phyloP scores from a whole-genome alignment of 2,113 vertebrate species.

The Callipepla californica region DNA sequence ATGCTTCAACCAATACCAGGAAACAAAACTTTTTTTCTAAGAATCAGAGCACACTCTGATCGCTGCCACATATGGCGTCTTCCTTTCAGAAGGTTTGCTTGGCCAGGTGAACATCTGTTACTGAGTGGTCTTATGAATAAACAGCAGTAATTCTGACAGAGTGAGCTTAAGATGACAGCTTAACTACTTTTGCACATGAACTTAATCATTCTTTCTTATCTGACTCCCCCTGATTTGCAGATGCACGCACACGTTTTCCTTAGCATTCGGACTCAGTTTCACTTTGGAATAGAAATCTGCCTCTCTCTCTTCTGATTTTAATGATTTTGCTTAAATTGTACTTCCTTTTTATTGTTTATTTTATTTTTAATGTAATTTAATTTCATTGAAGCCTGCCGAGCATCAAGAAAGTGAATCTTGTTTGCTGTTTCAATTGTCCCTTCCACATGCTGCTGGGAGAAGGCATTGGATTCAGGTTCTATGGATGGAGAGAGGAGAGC shows the following conservation, averaged over 20 bases:
- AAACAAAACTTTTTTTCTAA: conserved; percentile 71
- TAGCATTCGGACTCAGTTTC: background rate
- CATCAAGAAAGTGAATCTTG: background rate
- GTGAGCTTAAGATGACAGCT: conserved; percentile 76
- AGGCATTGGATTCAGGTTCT: background rate
- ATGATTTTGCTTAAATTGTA: background rate
- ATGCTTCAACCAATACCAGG: conserved; percentile 53
- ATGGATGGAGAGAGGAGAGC: background rate
- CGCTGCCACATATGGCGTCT: conserved; percentile 73
- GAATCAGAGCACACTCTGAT: conserved; percentile 64
- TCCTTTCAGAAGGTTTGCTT: conserved; percentile 72
- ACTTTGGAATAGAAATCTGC: conserved; percentile 8
- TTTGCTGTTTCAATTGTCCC: background rate
- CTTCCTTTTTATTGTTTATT: background rate
- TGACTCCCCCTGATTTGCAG: conserved; percentile 63
- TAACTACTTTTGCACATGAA: conserved; percentile 65
- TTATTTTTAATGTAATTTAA: background rate
- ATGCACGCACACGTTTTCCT: background rate
- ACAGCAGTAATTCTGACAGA: conserved; percentile 74
- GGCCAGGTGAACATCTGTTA: conserved; percentile 83
- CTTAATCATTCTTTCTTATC: conserved; percentile 69
- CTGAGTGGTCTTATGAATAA: conserved; percentile 72
- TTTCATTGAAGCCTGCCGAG: background rate
- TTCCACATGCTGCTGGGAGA: background rate
- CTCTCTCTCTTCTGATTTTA: background rate